phyloP scores from a whole-genome alignment of 2,113 vertebrate genomes.

The Dinomys branickii region DNA sequence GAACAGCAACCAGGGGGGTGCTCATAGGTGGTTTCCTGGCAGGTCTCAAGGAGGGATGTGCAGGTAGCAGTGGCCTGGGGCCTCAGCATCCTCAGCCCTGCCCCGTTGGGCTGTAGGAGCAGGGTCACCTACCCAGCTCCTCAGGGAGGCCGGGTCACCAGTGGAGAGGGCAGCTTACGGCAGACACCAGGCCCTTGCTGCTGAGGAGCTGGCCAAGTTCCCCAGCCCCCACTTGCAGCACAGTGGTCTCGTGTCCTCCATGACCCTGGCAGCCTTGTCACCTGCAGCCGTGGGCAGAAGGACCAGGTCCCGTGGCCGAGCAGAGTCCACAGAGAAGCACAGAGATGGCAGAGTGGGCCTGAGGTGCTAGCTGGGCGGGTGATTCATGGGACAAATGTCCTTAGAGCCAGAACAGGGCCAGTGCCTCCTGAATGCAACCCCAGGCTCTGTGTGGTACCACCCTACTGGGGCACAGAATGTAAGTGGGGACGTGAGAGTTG shows the following conservation, averaged over 20 bases:
- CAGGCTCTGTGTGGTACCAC: background rate
- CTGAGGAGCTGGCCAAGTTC: background rate
- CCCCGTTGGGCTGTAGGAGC: no score
- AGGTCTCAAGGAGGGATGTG: background rate
- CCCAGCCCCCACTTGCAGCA: background rate
- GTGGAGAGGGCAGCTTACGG: background rate
- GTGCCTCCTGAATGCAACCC: background rate
- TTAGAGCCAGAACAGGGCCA: background rate
- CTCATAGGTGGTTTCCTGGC: no score
- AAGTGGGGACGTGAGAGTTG: background rate
- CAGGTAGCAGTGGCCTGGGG: background rate
- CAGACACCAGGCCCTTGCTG: background rate
- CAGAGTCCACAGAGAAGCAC: background rate
- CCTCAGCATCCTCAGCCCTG: background rate
- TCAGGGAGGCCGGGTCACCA: background rate
- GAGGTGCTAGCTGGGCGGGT: background rate
- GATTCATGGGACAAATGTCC: background rate
- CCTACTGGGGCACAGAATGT: background rate
- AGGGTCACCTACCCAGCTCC: background rate
- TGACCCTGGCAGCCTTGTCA: rapidly evolving
- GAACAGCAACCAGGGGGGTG: no score
- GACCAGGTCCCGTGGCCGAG: no score
- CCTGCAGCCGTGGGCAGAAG: rapidly evolving
- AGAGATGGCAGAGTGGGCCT: background rate
- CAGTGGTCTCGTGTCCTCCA: background rate